Evolutionary conservation across 2,797 vertebrate genomes (phyloP), one percentile per base, ranked within the genome.

Genomic region (Uromys caudimaculatus): DNA sequence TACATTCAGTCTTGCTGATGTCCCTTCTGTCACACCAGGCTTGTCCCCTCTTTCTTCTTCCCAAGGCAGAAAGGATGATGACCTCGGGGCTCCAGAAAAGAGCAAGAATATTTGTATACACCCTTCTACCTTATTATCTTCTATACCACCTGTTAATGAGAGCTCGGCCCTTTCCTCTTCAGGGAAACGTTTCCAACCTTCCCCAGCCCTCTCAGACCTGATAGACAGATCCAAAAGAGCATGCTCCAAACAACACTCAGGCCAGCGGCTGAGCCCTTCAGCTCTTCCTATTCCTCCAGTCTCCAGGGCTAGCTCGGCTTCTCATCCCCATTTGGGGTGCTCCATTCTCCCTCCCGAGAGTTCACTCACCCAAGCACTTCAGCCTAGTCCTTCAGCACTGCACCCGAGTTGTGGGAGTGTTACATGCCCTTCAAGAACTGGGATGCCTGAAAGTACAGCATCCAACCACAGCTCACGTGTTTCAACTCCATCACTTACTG

Each of bases 401-500:
- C 58, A 94, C 58, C 56, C 35, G 95, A 93, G 71, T 92, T 91
- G 90, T 92, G 94, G 64, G 92, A 75, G 96, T 92, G 97, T 71
- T 95, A 78, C 97, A 24, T 95, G 89, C 32, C 97, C 97, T 97
- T 96, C 93, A 35, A 98, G 97, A 98, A 89, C 79, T 73, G 95
- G 95, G 73, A 92, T 92, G 52, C 96, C 77, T 67, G 98, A 96
- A 73, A 96, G 97, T 83, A 76, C 79, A 0, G 1, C 92, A 86
- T 69, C 96, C 90, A 97, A 95, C 19, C 91, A 98, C 97, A 98
- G 98, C 2, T 98, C 99, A 83, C 98, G 99, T 73, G 98, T 98
- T 89, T 98, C 98, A 97, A 98, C 98, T 75, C 95, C 97, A 94
- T 98, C 99, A 97, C 98, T 99, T 83, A 98, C 98, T 94, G 98